Conservation (phyloP, 1,140 invertebrate species). For the Ceratitis capitata region DNA sequence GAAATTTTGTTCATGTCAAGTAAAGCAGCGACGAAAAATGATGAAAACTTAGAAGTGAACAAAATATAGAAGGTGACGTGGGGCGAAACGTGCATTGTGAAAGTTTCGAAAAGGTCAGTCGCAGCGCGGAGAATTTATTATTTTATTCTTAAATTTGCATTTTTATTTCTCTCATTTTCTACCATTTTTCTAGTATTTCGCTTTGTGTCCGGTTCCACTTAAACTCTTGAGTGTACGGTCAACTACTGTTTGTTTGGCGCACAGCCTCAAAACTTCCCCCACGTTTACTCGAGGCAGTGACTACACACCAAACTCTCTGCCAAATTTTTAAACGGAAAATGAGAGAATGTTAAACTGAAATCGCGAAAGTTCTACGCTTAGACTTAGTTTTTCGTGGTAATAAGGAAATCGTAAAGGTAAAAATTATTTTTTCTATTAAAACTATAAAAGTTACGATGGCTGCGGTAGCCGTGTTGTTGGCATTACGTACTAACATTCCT, state of each 20-base stretch:
- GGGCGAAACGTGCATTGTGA: neutral
- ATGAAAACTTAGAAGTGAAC: neutral
- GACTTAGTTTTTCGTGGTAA: neutral
- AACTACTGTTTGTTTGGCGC: neutral
- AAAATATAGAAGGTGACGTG: neutral
- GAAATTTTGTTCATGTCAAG: constrained; percentile 26
- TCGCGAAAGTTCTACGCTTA: neutral
- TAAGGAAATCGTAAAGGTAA: neutral
- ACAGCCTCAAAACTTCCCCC: neutral
- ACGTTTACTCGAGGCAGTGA: neutral
- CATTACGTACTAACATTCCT: too few species aligned
- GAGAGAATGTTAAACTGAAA: neutral
- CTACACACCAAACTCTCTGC: neutral
- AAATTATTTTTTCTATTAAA: too few species aligned
- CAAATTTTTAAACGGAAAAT: neutral
- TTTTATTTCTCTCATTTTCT: neutral
- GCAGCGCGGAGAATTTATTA: neutral
- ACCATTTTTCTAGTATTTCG: neutral
- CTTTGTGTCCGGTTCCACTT: constrained; percentile 17
- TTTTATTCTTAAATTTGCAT: neutral
- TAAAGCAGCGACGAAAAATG: constrained; percentile 8
- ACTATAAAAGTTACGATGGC: too few species aligned
- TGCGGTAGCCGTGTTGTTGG: too few species aligned
- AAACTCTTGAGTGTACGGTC: neutral
- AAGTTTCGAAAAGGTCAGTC: neutral